Evolutionary conservation across 2,797 vertebrate species (phyloP).

Genomic region (Lepilemur ruficaudatus): DNA sequence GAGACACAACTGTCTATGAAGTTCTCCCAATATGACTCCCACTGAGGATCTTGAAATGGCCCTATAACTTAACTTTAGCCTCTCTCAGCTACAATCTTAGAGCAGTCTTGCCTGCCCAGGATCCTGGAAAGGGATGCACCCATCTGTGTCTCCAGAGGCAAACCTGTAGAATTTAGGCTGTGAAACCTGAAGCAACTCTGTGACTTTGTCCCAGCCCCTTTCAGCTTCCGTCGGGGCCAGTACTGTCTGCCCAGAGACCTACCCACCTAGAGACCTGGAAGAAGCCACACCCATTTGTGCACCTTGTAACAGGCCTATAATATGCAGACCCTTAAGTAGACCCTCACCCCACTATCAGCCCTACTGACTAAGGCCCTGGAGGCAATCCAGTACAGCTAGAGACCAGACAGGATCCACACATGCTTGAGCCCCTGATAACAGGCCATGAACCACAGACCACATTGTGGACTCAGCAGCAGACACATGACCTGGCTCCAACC

Average conservation of each 20-base stretch:
- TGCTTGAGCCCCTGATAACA: not conserved
- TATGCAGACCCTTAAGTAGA: not conserved
- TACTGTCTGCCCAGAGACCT: not conserved
- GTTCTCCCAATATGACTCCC: not conserved
- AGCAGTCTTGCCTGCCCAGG: not conserved
- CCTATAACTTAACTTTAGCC: not conserved
- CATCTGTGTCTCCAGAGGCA: not conserved
- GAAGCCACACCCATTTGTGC: not conserved
- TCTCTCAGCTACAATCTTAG: not conserved
- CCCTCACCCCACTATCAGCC: not conserved
- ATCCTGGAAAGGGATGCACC: not conserved
- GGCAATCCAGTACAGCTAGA: not conserved
- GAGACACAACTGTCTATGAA: not conserved
- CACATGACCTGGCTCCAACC: not conserved
- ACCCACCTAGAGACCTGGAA: not conserved
- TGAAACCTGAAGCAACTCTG: not conserved
- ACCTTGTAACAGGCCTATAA: not conserved
- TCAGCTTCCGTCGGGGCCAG: not conserved
- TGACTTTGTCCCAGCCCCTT: not conserved
- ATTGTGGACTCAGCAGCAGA: not conserved
- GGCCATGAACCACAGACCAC: not conserved
- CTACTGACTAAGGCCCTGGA: not conserved
- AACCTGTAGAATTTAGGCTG: not conserved
- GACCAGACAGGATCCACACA: not conserved
- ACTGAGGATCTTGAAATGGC: not conserved